Evolutionary conservation across 2,797 vertebrate species (phyloP).

Genomic region (Sebastes paucispinis): DNA sequence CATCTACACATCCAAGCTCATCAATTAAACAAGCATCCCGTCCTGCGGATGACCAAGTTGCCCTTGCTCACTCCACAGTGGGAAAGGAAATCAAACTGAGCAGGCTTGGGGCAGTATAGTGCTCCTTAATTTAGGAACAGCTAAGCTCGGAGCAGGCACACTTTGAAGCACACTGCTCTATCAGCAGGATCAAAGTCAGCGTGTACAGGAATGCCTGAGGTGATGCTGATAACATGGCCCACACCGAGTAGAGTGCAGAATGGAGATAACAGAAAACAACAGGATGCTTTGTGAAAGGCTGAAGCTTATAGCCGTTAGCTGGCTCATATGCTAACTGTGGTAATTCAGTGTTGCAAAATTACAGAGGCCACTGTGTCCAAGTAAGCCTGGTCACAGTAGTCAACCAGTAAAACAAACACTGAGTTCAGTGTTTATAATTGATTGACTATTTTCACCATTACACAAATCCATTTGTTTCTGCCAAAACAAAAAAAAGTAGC

Average conservation of each 20-base stretch:
- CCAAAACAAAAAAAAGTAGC: neutral
- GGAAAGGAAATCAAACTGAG: slow-evolving; percentile 14
- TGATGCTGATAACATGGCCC: slow-evolving; percentile 41
- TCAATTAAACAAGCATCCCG: slow-evolving; percentile 10
- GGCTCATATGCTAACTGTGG: neutral
- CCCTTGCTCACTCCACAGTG: neutral
- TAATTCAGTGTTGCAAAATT: neutral
- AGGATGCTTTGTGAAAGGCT: slow-evolving; percentile 21
- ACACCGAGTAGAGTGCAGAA: slow-evolving; percentile 29
- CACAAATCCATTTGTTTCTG: neutral
- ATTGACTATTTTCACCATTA: neutral
- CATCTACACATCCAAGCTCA: neutral
- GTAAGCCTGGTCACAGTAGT: neutral
- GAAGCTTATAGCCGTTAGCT: neutral
- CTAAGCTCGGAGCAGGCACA: slow-evolving; percentile 31
- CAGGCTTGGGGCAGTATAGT: slow-evolving; percentile 7
- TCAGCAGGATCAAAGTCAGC: slow-evolving; percentile 61
- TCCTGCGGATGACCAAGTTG: neutral
- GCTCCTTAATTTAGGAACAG: slow-evolving; percentile 35
- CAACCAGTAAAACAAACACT: neutral
- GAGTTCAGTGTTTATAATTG: neutral
- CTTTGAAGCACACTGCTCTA: slow-evolving; percentile 38
- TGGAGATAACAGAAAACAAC: slow-evolving; percentile 38
- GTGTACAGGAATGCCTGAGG: slow-evolving; percentile 44
- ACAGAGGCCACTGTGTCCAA: neutral